Base-by-base conservation (phyloP, 2,113 vertebrate species). In the Xenus cinereus region DNA sequence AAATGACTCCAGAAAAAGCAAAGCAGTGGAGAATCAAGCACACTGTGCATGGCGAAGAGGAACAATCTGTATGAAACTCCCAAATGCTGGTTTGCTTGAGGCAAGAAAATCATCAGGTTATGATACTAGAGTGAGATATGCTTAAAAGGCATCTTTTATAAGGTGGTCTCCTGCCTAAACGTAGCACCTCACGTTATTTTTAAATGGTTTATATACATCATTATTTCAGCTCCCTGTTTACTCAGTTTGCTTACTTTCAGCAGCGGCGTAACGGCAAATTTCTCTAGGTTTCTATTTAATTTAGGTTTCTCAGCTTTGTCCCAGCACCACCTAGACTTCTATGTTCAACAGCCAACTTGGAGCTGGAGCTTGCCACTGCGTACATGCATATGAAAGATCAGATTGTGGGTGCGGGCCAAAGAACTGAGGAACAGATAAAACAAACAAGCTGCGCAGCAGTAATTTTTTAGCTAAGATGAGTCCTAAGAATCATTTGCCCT, bases 401-500 rank as follows among this genome's bases (percentile, higher is more conserved):
- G 39, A 30, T 26, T 57, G 87, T 76, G 48, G 17, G 24, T 81
- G 69, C 66, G 66, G 72, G 79, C 51, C 81, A 87, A 94, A 78
- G 66, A 92, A 78, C 39, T 6, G 9, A 60, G 64, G 30, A 95
- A 84, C 20, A 59, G 59, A 72, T 72, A 69, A 87, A 89, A 45
- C 67, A 86, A 91, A 91, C 43, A 90, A 87, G 45, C 41, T 66
- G 12, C 7, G 1, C 17, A 76, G 57, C 48, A 62, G 66, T 39
- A 81, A 63, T 72, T 68, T 41, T 66, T 73, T 46, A 72, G 32
- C 75, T 51, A 54, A 81, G 17, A 75, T 1, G 2, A 59, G 15
- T 12, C 51, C 56, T 82, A 79, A 64, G 35, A 66, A 94, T 93
- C 45, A 64, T 88, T 84, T 75, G 73, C 57, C 83, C 64, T 87